Evolutionary conservation across 2,888 invertebrate genomes (phyloP), one percentile per base, ranked within the genome.

Genomic region (Imbricaverruca yamaguchii): DNA sequence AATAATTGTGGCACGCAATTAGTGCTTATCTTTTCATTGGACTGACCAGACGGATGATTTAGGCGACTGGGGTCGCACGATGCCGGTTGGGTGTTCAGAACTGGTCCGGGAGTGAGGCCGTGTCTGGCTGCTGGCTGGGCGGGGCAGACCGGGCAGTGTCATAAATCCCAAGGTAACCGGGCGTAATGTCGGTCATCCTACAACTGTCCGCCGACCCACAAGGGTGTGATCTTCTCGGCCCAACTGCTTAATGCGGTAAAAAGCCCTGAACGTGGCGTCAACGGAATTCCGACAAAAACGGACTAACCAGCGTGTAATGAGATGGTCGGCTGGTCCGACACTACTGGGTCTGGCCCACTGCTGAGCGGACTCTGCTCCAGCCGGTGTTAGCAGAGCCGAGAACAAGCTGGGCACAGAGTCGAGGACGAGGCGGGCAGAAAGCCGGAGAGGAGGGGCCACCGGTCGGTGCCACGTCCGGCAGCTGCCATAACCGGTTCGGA

Each of bases 211-310:
- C 39, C 69, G 13, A 13, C 15, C 15, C 25, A 18, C 61, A 10
- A 15, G 69, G 69, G 39, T 69, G 69, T 69, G 69, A 69, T 69
- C 39, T 69, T 61, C 25, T 8, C 69, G 69, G 39, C 25, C 69
- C 15, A 69, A 15, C 25, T 39, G 69, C 10, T 69, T 69, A 69
- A 69, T 69, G 39, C 39, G 69, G 12, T 67, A 69, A 69, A 69
- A 23, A 69, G 69, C 15, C 69, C 12, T 10, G 6, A 25, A 23
- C 25, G 25, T 25, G 69, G 69, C 69, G 39, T 12, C 69, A 15
- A 8, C 2, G 8, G 18, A 61, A 61, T 61, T 25, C 15, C 69
- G 69, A 69, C 69, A 69, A 69, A 69, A 69, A 69, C 69, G 69
- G 23, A 12, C 7, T 23, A 39, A 39, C 39, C 39, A 39, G 39